Evolutionary conservation across 2,797 vertebrate species (phyloP).

Genomic region (Lindbergichthys nudifrons): DNA sequence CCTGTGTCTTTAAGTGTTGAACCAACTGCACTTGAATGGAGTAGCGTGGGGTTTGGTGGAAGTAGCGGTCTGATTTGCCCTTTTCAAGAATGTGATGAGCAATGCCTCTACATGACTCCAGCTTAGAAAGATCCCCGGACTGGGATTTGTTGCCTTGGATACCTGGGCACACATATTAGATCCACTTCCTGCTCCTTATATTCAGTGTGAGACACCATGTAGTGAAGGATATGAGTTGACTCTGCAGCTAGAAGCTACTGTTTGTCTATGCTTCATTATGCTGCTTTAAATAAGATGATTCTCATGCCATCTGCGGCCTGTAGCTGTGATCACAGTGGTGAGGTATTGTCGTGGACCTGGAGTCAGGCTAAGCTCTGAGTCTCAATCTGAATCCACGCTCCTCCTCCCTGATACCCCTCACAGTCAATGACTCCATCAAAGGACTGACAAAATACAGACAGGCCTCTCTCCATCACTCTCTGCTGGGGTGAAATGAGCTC

Average conservation of each 20-base stretch:
- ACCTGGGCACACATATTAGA: slow-evolving; percentile 42
- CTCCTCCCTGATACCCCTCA: slow-evolving; percentile 58
- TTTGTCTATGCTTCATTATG: slow-evolving; percentile 16
- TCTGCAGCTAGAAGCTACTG: neutral
- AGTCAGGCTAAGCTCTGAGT: slow-evolving; percentile 25
- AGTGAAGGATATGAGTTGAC: slow-evolving; percentile 6
- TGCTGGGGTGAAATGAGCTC: slow-evolving; percentile 83
- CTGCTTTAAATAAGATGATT: slow-evolving; percentile 15
- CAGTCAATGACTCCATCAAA: slow-evolving; percentile 86
- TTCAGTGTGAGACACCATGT: neutral
- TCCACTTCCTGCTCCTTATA: slow-evolving; percentile 27
- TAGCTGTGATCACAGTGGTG: slow-evolving; percentile 28
- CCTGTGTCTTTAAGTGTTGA: slow-evolving; percentile 12
- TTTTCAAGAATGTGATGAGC: slow-evolving; percentile 56
- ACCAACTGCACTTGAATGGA: slow-evolving; percentile 10
- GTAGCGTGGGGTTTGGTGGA: slow-evolving; percentile 16
- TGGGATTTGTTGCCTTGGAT: slow-evolving; percentile 62
- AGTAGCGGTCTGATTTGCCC: slow-evolving; percentile 51
- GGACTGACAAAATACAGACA: slow-evolving; percentile 80
- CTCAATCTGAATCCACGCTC: slow-evolving; percentile 52
- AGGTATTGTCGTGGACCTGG: slow-evolving; percentile 23
- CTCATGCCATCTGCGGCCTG: neutral
- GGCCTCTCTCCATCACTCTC: slow-evolving; percentile 81
- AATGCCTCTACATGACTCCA: slow-evolving; percentile 53
- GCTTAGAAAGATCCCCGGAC: slow-evolving; percentile 31